Evolutionary conservation across 2,797 vertebrate genomes (phyloP).

Genomic region (Heterohyrax brucei): DNA sequence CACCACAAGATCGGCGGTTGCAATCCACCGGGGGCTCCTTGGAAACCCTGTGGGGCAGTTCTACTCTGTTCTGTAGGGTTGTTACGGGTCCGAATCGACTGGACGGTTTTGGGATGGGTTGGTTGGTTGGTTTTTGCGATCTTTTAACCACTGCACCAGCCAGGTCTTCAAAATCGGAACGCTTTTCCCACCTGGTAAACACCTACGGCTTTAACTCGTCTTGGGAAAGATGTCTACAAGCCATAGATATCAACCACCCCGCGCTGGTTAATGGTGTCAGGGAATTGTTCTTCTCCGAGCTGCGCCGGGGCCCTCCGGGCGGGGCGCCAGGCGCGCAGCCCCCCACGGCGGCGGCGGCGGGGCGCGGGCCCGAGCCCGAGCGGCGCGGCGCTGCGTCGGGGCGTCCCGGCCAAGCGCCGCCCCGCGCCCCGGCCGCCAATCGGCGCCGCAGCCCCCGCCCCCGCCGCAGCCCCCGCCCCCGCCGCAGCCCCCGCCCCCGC

Average conservation of each 20-base stretch:
- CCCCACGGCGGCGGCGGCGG: too few relatives aligned
- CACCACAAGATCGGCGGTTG: too few relatives aligned
- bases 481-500: background rate
- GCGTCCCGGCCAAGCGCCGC: slow-evolving; percentile 12
- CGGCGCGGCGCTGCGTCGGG: background rate
- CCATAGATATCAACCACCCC: background rate
- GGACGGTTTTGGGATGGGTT: too few relatives aligned
- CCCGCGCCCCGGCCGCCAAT: slow-evolving; percentile 53
- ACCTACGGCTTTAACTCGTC: background rate
- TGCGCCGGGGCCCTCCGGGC: background rate
- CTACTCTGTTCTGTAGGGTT: too few relatives aligned
- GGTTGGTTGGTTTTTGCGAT: too few relatives aligned
- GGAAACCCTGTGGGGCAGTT: too few relatives aligned
- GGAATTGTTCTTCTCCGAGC: background rate
- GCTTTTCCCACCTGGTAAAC: background rate
- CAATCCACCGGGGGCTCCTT: too few relatives aligned
- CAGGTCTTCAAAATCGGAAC: too few relatives aligned
- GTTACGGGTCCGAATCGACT: too few relatives aligned
- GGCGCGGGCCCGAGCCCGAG: background rate
- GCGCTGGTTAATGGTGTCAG: background rate
- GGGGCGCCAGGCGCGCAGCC: background rate
- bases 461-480: background rate
- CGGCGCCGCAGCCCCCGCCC: background rate
- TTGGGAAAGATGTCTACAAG: background rate
- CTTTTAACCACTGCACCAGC: too few relatives aligned